Percentiles rank a stretch among this genome's conserved stretches.
Conservation (phyloP, 92 coral and sea anemone species). For the Phenganax marumi region DNA sequence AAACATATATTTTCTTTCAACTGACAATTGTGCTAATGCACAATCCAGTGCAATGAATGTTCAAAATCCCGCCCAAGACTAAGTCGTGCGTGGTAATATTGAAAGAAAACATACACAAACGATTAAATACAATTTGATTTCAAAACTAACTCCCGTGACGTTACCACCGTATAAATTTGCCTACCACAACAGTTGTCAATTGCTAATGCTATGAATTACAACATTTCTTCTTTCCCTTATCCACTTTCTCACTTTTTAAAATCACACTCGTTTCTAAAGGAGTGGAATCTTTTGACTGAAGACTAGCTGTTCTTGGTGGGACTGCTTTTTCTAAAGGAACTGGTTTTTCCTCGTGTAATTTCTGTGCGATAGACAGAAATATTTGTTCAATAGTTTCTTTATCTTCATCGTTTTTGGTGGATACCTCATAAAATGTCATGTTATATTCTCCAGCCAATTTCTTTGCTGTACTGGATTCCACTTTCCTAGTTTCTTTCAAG, state of each 20-base stretch:
- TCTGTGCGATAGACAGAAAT: constrained; percentile 79
- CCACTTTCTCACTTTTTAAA: constrained; percentile 21
- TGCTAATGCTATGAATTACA: constrained; percentile 1
- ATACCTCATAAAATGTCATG: constrained; percentile 96
- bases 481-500: constrained; percentile 68
- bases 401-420: constrained; percentile 88
- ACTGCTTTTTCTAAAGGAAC: constrained; percentile 24
- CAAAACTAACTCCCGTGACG: too few relatives aligned
- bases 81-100: too few relatives aligned
- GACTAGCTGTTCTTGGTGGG: background rate
- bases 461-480: constrained; percentile 82
- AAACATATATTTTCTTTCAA: too few relatives aligned
- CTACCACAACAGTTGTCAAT: background rate
- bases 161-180: too few relatives aligned
- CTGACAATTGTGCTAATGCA: too few relatives aligned
- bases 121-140: too few relatives aligned
- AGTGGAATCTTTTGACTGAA: background rate
- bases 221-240: constrained; percentile 23
- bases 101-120: too few relatives aligned
- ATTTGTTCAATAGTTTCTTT: constrained; percentile 76
- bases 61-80: too few relatives aligned
- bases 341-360: constrained; percentile 70
- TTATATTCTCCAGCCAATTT: constrained; percentile 83
- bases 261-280: constrained; percentile 3
- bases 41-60: too few relatives aligned